phyloP scores from a whole-genome alignment of 1,140 invertebrate genomes.

The Episyrphus balteatus region DNA sequence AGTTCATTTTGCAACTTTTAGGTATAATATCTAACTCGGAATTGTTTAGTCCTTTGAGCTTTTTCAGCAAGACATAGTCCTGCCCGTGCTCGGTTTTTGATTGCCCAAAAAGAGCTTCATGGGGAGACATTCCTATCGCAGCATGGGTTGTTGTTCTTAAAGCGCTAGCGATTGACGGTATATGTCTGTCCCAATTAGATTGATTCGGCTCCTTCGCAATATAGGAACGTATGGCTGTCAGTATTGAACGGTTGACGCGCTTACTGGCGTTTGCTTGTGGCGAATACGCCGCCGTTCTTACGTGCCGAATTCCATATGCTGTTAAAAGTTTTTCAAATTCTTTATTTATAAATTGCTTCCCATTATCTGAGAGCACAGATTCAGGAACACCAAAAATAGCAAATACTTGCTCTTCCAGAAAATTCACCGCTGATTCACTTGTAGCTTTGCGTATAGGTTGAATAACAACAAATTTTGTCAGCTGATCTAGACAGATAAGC shows the following conservation, averaged over 20 bases:
- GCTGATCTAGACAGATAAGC: background rate
- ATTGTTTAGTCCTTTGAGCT: too few relatives aligned
- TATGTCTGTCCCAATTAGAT: background rate
- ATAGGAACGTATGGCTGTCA: background rate
- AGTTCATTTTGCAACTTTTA: too few relatives aligned
- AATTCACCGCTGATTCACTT: too few relatives aligned
- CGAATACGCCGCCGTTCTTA: background rate
- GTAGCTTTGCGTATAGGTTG: background rate
- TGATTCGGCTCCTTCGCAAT: background rate
- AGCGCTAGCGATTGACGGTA: background rate
- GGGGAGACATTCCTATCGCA: background rate
- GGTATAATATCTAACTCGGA: too few relatives aligned
- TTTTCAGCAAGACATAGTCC: background rate
- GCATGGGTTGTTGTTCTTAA: background rate
- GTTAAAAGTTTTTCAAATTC: background rate
- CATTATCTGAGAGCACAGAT: slow-evolving; percentile 1
- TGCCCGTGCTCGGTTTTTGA: background rate
- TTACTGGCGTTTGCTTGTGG: background rate
- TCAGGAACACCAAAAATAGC: background rate
- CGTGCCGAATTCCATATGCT: background rate
- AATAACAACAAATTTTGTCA: too few relatives aligned
- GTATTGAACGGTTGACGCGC: background rate
- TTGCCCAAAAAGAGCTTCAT: background rate
- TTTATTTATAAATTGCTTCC: background rate
- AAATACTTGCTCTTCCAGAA: background rate